Evolutionary conservation across 2,888 invertebrate species (phyloP), one percentile per base, ranked within the genome.

Genomic region (Caenorhabditis zanzibari): DNA sequence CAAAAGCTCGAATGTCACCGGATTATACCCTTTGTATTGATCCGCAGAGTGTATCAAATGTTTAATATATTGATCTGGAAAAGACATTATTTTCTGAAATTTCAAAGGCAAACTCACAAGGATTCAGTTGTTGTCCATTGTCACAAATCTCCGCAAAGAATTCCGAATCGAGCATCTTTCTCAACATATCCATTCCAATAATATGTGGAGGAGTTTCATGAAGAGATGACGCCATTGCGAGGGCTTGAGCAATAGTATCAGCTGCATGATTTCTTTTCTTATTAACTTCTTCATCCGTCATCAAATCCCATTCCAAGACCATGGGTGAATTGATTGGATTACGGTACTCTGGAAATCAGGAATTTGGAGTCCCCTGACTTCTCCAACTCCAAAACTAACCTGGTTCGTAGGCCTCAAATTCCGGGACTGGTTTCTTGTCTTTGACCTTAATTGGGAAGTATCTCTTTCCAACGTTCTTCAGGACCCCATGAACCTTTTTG

Each of bases 401-500:
- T 10, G 10, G 38, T 10, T 38, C 38, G 12, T 38, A 38, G 6
- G 5, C 38, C 10, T 38, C 38, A 38, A 38, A 38, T 2, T 12
- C 38, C 2, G 38, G 38, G 10, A 38, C 38, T 2, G 5, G 9
- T 38, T 38, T 38, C 12, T n/a, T 58, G 28, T 26, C 32, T 16
- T 54, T 24, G 4, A 14, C 10, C 5, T 54, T 24, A 9, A 22
- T 9, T 2, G 24, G 52, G 52, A 32, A 58, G 24, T 49, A 58
- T 32, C 56, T 28, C 32, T 58, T 58, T 28, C 56, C 56, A 4
- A 58, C 16, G 16, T 58, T 58, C n/a, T 58, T 58, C 56, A 58
- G n/a, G n/a, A 6, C 5, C 9, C 4, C 4, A 14, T 26, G 56
- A 32, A 4, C 32, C 14, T 54, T 38, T 12, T 10, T 6, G 12